A percentile compares a stretch with the other conserved stretches of the same genome.
phyloP scores from a whole-genome alignment of 2,113 vertebrate genomes.

The Cyprinodon variegatus region DNA sequence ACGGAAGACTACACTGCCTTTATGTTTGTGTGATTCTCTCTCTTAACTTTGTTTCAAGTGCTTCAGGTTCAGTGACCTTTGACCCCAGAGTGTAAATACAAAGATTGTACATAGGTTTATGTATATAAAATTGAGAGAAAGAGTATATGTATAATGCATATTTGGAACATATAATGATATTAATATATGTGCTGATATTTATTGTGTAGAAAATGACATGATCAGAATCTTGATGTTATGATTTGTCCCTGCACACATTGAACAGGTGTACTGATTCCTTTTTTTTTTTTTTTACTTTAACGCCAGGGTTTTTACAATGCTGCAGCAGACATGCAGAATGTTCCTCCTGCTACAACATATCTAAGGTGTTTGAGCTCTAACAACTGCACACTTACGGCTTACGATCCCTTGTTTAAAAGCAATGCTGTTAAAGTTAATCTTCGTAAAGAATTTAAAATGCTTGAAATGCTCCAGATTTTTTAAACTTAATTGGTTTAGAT shows the following conservation, averaged over 20 bases:
- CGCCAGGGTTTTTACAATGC: conserved; percentile 63
- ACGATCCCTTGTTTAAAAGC: conserved; percentile 4
- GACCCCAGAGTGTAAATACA: conserved; percentile 77
- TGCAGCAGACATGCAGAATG: conserved; percentile 60
- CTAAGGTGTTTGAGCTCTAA: conserved; percentile 23
- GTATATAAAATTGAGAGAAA: conserved; percentile 79
- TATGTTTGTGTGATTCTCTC: conserved; percentile 62
- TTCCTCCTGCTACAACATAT: conserved; percentile 46
- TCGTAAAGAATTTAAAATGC: background rate
- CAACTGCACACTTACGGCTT: conserved; percentile 29
- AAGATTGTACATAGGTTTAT: conserved; percentile 79
- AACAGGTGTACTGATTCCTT: conserved; percentile 69
- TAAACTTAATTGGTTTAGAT: too few relatives aligned
- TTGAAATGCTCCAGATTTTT: background rate
- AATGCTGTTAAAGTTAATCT: background rate
- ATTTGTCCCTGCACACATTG: conserved; percentile 78
- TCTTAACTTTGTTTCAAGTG: conserved; percentile 74
- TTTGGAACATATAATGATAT: conserved; percentile 75
- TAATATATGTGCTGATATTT: conserved; percentile 82
- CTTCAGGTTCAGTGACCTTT: conserved; percentile 75
- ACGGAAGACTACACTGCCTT: conserved; percentile 73
- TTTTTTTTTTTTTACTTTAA: conserved; percentile 64
- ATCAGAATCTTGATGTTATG: conserved; percentile 73
- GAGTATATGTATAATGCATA: conserved; percentile 79
- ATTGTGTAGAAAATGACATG: conserved; percentile 77